Evolutionary conservation across 2,888 invertebrate species (phyloP).

Genomic region (Rhingia campestris): DNA sequence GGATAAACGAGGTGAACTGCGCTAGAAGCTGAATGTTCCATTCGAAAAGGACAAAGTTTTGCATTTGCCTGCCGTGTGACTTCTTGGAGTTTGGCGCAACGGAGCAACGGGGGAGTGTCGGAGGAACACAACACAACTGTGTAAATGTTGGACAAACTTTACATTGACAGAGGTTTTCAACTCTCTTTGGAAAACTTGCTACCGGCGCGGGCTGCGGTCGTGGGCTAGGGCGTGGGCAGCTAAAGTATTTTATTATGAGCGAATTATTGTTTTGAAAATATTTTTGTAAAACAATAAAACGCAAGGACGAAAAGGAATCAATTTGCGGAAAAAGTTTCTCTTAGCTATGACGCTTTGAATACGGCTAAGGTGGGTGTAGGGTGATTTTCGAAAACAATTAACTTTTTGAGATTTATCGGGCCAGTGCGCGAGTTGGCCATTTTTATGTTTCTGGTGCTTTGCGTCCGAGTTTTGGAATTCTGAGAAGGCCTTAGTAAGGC

Average conservation of each 20-base stretch:
- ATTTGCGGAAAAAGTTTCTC: slow-evolving; percentile 52
- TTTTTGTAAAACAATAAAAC: slow-evolving; percentile 46
- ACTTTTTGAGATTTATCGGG: no score
- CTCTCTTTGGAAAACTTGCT: slow-evolving; percentile 18
- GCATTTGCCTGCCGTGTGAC: slow-evolving; percentile 6
- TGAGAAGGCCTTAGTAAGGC: no score
- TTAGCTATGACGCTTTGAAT: not conserved
- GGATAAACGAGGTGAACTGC: slow-evolving; percentile 71
- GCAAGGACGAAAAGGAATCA: slow-evolving; percentile 38
- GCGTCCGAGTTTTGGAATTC: no score
- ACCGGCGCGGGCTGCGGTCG: slow-evolving; percentile 16
- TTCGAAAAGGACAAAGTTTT: slow-evolving; percentile 66
- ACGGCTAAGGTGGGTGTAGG: not conserved
- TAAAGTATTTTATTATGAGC: slow-evolving; percentile 58
- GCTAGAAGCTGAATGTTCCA: slow-evolving; percentile 25
- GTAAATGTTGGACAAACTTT: slow-evolving; percentile 60
- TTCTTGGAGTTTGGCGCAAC: slow-evolving; percentile 18
- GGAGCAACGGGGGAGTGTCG: not conserved
- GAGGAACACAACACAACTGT: slow-evolving; percentile 33
- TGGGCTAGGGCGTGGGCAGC: slow-evolving; percentile 15
- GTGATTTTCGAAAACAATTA: no score
- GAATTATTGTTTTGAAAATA: slow-evolving; percentile 64
- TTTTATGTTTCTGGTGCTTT: no score
- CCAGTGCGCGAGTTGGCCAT: no score
- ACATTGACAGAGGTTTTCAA: slow-evolving; percentile 52